Conservation (phyloP, 2,113 vertebrate species). For the Sebastes schlegelii region DNA sequence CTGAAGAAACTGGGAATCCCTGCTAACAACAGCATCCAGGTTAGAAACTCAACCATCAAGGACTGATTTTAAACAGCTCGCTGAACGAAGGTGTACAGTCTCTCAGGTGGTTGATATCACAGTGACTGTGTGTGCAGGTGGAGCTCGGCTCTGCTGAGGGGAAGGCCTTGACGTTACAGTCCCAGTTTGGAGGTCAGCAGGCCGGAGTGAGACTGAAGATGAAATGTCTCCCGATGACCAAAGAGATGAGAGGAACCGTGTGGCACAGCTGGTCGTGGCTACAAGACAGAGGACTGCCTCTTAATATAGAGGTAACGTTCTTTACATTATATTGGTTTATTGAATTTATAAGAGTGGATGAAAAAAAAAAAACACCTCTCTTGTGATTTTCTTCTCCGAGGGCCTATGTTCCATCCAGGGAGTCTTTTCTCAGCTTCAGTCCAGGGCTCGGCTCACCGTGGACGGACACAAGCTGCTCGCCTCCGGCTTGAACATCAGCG, state of each 20-base stretch:
- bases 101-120: neutral
- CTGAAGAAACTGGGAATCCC: constrained; percentile 77
- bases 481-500: constrained; percentile 75
- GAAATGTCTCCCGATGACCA: constrained; percentile 62
- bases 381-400: constrained; percentile 38
- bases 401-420: constrained; percentile 63
- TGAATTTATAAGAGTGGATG: neutral
- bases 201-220: constrained; percentile 70
- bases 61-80: neutral
- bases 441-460: constrained; percentile 62
- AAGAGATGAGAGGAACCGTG: constrained; percentile 77
- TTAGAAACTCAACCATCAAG: constrained; percentile 29
- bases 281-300: constrained; percentile 74
- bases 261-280: constrained; percentile 83
- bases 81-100: neutral
- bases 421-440: constrained; percentile 66
- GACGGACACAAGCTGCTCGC: constrained; percentile 75
- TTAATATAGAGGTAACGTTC: constrained; percentile 75
- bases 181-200: constrained; percentile 72
- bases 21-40: constrained; percentile 82
- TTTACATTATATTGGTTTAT: neutral
- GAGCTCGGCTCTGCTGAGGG: constrained; percentile 63
- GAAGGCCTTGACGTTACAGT: constrained; percentile 69
- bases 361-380: neutral
- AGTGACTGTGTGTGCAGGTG: constrained; percentile 66